These are phyloP conservation scores for Bungarus multicinctus DNA, from an alignment of 2,113 vertebrate genomes.

Conservation along the genomic window DNA sequence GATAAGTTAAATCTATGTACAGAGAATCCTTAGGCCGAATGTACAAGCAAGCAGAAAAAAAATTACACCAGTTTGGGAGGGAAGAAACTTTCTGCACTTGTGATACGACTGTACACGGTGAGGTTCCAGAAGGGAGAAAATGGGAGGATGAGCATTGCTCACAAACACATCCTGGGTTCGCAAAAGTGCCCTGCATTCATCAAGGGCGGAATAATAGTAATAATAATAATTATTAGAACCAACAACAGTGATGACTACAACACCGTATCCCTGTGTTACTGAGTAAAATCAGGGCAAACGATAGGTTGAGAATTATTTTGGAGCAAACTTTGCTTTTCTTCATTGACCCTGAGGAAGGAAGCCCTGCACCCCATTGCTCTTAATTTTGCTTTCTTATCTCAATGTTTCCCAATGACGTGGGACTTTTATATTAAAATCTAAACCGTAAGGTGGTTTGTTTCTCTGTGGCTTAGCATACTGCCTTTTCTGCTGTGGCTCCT, in stretches of 20 bases:
- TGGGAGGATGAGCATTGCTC: not conserved
- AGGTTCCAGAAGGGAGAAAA: not conserved
- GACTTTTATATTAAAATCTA: not conserved
- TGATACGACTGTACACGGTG: not conserved
- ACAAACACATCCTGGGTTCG: not conserved
- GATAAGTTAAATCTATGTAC: conserved; percentile 61
- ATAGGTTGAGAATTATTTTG: not conserved
- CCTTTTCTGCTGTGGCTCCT: not conserved
- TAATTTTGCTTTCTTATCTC: not conserved
- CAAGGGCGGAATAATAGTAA: not conserved
- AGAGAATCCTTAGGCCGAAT: conserved; percentile 29
- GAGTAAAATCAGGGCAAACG: not conserved
- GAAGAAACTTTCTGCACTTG: not conserved
- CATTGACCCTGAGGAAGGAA: not conserved
- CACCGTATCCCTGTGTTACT: not conserved
- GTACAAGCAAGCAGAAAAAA: not conserved
- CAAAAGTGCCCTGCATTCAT: not conserved
- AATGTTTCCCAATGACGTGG: not conserved
- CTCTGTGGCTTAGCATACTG: not conserved
- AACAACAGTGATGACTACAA: not conserved
- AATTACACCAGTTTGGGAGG: not conserved
- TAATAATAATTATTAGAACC: not conserved
- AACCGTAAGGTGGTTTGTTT: not conserved
- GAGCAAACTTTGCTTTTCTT: not conserved
- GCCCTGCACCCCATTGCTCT: not conserved